These are phyloP conservation scores for Chroicocephalus ridibundus DNA, from an alignment of 2,113 vertebrate species.

Conservation along the genomic window DNA sequence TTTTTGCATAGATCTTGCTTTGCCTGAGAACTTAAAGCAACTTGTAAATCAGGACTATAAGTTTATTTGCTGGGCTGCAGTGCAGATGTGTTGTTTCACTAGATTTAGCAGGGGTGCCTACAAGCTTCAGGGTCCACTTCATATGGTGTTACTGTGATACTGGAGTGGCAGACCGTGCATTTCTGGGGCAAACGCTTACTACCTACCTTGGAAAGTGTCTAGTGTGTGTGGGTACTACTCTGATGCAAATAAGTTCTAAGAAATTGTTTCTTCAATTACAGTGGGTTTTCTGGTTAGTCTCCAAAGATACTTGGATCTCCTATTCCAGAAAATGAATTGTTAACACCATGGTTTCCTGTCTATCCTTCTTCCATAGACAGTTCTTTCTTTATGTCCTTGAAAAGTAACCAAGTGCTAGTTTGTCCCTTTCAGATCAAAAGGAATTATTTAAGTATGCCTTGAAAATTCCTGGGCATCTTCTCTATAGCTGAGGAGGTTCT, in stretches of 20 bases:
- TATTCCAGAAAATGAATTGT: not conserved
- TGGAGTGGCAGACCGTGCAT: not conserved
- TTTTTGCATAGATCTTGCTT: not conserved
- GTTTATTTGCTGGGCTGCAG: not conserved
- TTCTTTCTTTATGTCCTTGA: not conserved
- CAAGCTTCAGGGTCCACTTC: not conserved
- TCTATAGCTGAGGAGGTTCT: not conserved
- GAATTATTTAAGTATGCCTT: not conserved
- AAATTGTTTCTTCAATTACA: not conserved
- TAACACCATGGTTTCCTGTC: not conserved
- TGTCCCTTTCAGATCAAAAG: not conserved
- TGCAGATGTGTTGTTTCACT: not conserved
- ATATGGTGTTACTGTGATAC: not conserved
- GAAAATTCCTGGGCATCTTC: not conserved
- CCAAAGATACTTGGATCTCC: not conserved
- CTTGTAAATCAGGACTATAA: not conserved
- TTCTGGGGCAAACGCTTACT: not conserved
- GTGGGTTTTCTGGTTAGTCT: not conserved
- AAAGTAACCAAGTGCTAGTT: not conserved
- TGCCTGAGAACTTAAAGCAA: not conserved
- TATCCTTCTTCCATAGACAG: not conserved
- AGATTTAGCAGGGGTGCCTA: not conserved
- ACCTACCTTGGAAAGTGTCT: not conserved
- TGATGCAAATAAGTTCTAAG: not conserved
- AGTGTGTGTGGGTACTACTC: not conserved